Evolutionary conservation across 1,140 invertebrate genomes (phyloP).

Genomic region (Oedothorax gibbosus): DNA sequence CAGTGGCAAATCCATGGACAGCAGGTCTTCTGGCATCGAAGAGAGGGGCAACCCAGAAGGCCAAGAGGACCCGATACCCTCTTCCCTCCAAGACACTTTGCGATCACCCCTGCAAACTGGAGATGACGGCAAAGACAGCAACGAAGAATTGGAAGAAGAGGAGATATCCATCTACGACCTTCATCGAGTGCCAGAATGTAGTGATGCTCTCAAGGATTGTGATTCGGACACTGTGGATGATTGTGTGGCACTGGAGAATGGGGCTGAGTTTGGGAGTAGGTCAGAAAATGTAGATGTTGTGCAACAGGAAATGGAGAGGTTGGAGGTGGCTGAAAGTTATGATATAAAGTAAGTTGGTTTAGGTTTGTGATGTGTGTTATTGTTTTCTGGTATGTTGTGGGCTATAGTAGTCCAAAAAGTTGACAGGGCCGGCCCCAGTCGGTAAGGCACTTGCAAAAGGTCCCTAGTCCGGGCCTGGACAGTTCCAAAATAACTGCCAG

Average conservation of each 20-base stretch:
- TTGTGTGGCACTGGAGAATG: neutral
- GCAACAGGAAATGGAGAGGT: constrained; percentile 28
- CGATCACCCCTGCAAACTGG: constrained; percentile 22
- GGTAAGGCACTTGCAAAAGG: too few species aligned
- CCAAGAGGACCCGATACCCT: constrained; percentile 70
- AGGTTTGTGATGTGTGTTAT: neutral
- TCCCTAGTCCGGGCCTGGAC: too few species aligned
- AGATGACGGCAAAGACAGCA: constrained; percentile 38
- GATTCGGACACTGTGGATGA: neutral
- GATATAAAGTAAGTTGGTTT: constrained; percentile 18
- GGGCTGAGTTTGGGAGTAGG: constrained; percentile 1
- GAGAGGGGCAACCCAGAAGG: constrained; percentile 69
- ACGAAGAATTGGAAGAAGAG: constrained; percentile 31
- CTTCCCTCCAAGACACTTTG: neutral
- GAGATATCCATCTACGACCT: constrained; percentile 58
- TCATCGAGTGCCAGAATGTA: neutral
- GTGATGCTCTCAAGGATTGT: neutral
- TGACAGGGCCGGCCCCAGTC: too few species aligned
- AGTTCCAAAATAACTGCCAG: too few species aligned
- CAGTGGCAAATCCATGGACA: neutral
- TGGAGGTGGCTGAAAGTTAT: constrained; percentile 21
- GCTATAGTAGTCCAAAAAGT: too few species aligned
- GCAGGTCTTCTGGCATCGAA: constrained; percentile 6
- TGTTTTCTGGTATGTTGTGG: too few species aligned
- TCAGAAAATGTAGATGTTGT: constrained; percentile 20